Percentiles rank a stretch among this genome's conserved stretches.
Conservation (phyloP, 2,113 vertebrate species). For the Hystrix cristata region DNA sequence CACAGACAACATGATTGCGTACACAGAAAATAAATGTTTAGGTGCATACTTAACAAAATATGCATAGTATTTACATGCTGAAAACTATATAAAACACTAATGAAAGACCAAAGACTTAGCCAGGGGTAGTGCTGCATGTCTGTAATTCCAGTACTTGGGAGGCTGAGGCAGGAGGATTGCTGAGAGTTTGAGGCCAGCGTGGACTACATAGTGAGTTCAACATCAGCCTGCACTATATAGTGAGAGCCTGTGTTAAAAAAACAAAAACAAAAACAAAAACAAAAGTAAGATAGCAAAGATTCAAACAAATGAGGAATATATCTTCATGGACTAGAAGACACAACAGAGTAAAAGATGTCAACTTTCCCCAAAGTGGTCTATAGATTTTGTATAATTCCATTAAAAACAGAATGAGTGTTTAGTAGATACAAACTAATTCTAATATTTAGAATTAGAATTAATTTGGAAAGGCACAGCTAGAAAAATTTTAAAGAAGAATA, state of each 20-base stretch:
- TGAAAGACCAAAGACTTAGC: too few species aligned
- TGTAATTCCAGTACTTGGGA: too few species aligned
- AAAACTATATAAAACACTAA: background rate
- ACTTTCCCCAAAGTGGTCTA: background rate
- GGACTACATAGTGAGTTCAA: too few species aligned
- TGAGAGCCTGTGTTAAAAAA: background rate
- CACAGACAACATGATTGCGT: background rate
- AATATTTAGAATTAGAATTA: background rate
- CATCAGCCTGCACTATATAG: too few species aligned
- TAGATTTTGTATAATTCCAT: background rate
- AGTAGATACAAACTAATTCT: constrained; percentile 19
- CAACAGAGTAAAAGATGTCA: background rate
- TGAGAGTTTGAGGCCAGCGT: too few species aligned
- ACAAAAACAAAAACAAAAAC: background rate
- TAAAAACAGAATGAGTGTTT: background rate
- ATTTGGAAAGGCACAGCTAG: background rate
- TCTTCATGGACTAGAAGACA: background rate
- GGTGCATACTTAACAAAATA: background rate
- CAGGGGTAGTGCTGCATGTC: too few species aligned
- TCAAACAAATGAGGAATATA: background rate
- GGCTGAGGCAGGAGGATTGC: too few species aligned
- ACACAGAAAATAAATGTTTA: background rate
- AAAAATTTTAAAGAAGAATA: background rate
- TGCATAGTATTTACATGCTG: background rate
- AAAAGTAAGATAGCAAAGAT: background rate